Percentiles rank a stretch among this genome's conserved stretches.
Evolutionary conservation across 2,888 invertebrate species (phyloP).

Genomic region (Drosophila eohydei): DNA sequence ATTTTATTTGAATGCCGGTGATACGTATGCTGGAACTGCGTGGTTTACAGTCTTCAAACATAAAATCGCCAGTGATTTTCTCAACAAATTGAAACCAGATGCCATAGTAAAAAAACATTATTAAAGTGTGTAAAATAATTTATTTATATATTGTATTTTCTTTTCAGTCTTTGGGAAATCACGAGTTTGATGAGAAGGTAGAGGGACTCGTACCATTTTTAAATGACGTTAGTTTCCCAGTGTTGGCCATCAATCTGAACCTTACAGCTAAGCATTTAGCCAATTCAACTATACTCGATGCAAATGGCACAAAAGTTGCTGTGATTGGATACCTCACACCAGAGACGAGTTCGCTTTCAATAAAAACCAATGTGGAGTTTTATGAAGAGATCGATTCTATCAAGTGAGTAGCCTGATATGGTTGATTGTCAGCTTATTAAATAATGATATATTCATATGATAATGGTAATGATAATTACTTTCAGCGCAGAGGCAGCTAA

Average conservation of each 20-base stretch:
- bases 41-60: constrained; percentile 95
- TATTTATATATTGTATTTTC: neutral
- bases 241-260: constrained; percentile 92
- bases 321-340: constrained; percentile 95
- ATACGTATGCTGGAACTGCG: constrained; percentile 95
- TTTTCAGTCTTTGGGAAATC: constrained; percentile 93
- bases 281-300: constrained; percentile 88
- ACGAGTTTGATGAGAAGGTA: constrained; percentile 95
- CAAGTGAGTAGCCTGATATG: constrained; percentile 75
- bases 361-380: constrained; percentile 87
- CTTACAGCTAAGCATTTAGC: constrained; percentile 85
- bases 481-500: constrained; percentile 87
- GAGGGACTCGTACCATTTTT: constrained; percentile 91
- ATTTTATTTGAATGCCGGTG: constrained; percentile 95
- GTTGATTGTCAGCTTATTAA: too few relatives aligned
- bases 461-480: too few relatives aligned
- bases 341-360: constrained; percentile 89
- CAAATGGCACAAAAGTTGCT: constrained; percentile 89
- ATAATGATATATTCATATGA: too few relatives aligned
- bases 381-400: constrained; percentile 90
- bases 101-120: constrained; percentile 89
- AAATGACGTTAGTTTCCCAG: constrained; percentile 89
- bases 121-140: neutral
- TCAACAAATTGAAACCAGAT: constrained; percentile 92
- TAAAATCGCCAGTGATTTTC: constrained; percentile 91